Base-by-base conservation (phyloP, 2,113 vertebrate genomes). In the Anser cygnoides region DNA sequence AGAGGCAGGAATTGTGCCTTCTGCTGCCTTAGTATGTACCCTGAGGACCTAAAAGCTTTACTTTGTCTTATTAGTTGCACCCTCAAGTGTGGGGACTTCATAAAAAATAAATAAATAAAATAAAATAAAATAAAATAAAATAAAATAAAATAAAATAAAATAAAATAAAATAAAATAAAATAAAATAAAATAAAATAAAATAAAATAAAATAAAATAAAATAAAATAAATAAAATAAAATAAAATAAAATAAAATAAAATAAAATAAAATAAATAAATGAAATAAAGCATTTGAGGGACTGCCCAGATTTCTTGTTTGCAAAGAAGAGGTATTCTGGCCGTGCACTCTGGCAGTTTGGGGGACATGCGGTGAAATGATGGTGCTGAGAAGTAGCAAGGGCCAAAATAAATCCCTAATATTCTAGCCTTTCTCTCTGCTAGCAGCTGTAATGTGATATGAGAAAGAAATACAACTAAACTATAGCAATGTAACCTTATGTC, bases 381-480 rank as follows among this genome's bases (percentile, higher is more conserved):
- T 65, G 35, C 35, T 65, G 57, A 72, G 39, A 81, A 81, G 29
- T 7, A 87, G 25, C 52, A 92, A 82, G 43, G 37, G 35, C 70
- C 43, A 72, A 75, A 66, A 0, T 25, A 58, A 89, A 84, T 62
- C 33, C 22, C 72, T 75, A 31, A n/a, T 58, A 75, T 58, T 58
- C 26, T 44, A 58, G 39, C 17, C 11, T 29, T 94, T 37, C n/a
- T 46, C 20, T 82, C 43, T 82, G 29, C 52, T 95, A 75, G 52
- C 68, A 89, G 67, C 49, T 46, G 43, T 23, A 68, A 28, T 29
- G 29, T 10, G 39, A 79, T 93, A 87, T 11, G 6, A 58, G 26
- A 76, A 95, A 80, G 78, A 91, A 88, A 71, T 78, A 89, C 39
- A 41, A 70, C 52, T 66, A 33, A 96, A 84, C 76, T 44, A 88